These are phyloP conservation scores for Cephus runcator DNA, from an alignment of 2,888 invertebrate species.

Conservation along the genomic window DNA sequence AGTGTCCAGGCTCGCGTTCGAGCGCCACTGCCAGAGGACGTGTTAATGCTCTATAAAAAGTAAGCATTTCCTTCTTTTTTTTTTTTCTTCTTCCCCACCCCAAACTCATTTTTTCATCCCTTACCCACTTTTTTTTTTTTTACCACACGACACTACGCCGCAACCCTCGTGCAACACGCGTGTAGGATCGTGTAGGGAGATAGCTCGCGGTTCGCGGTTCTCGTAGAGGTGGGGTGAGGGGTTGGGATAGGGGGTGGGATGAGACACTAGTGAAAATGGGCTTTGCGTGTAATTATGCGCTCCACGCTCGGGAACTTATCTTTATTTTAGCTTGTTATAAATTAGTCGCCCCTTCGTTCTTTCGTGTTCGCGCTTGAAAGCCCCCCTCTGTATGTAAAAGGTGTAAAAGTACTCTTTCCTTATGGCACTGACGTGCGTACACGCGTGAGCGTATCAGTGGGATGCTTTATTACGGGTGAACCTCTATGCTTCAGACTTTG, in stretches of 20 bases:
- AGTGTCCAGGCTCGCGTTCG: not conserved
- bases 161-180: conserved; percentile 10
- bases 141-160: not conserved
- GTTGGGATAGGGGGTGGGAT: not conserved
- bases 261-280: conserved; percentile 14
- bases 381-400: not conserved
- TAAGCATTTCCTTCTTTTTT: conserved; percentile 13
- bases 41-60: conserved; percentile 4
- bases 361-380: not conserved
- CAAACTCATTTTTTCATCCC: conserved; percentile 2
- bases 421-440: not conserved
- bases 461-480: not conserved
- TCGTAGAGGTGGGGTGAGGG: not conserved
- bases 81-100: not conserved
- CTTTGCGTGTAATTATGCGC: conserved; percentile 37
- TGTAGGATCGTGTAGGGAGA: conserved; percentile 18
- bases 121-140: not conserved
- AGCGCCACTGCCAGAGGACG: not conserved
- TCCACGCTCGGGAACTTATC: conserved; percentile 30
- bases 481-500: not conserved
- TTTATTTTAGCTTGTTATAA: conserved; percentile 38
- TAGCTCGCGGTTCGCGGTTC: conserved; percentile 12
- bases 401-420: not conserved
- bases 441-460: not conserved
- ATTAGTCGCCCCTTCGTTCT: conserved; percentile 22